Evolutionary conservation across 2,113 vertebrate species (phyloP).

Genomic region (Phycodurus eques): DNA sequence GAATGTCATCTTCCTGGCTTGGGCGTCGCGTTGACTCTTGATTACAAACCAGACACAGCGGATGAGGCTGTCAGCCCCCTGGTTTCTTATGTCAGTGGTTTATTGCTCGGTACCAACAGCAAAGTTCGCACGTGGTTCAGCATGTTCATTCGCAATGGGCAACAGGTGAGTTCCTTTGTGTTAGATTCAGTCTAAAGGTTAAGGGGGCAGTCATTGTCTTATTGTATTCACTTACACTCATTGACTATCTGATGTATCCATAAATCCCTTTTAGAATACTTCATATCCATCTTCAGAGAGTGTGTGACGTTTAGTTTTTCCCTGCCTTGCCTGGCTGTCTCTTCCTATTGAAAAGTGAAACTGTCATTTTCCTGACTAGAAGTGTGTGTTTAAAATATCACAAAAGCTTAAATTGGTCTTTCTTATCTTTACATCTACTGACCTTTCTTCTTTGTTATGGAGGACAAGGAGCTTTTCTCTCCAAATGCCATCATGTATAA

Average conservation of each 20-base stretch:
- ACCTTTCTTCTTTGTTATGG: constrained; percentile 13
- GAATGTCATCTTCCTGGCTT: constrained; percentile 96
- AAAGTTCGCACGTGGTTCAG: constrained; percentile 99
- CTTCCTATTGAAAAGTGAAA: background rate
- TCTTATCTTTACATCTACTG: constrained; percentile 9
- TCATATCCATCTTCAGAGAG: background rate
- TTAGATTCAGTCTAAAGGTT: background rate
- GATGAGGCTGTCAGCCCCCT: constrained; percentile 94
- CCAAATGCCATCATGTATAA: constrained; percentile 3
- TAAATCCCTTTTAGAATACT: background rate
- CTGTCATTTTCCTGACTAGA: background rate
- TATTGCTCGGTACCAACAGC: constrained; percentile 93
- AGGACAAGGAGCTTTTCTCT: background rate
- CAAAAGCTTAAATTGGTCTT: constrained; percentile 2
- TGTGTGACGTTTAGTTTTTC: background rate
- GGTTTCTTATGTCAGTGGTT: constrained; percentile 93
- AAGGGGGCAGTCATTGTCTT: background rate
- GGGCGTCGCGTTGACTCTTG: constrained; percentile 92
- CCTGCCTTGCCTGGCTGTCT: background rate
- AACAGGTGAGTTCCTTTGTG: constrained; percentile 79
- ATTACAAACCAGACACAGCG: constrained; percentile 86
- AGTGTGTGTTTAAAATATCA: background rate
- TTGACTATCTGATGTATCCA: background rate
- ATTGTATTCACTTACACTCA: background rate
- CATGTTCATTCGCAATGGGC: constrained; percentile 95